Percentiles rank a stretch among this genome's conserved stretches.
Evolutionary conservation across 2,113 vertebrate species (phyloP).

Genomic region (Scomber japonicus): DNA sequence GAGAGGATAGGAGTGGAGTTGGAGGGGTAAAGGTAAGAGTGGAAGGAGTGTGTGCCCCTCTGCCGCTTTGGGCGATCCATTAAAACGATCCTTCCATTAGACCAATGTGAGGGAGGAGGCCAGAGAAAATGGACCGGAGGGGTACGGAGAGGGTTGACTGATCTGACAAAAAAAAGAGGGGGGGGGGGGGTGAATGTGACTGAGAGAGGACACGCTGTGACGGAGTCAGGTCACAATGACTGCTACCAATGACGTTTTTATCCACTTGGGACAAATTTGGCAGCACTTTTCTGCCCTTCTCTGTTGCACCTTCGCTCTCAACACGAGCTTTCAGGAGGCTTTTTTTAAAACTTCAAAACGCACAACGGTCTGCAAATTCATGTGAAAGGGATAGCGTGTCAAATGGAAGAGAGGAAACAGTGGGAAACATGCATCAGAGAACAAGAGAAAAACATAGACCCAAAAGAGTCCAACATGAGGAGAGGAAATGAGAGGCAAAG

Average conservation of each 20-base stretch:
- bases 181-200: slow-evolving; percentile 48
- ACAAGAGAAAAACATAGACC: slow-evolving; percentile 7
- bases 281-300: slow-evolving; percentile 28
- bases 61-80: slow-evolving; percentile 76
- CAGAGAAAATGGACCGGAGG: slow-evolving; percentile 68
- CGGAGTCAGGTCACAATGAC: slow-evolving; percentile 58
- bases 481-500: slow-evolving; percentile 11
- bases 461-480: slow-evolving; percentile 23
- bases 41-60: slow-evolving; percentile 66
- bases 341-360: neutral
- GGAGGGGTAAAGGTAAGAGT: slow-evolving; percentile 69
- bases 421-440: slow-evolving; percentile 33
- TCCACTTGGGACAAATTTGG: slow-evolving; percentile 40
- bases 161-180: slow-evolving; percentile 46
- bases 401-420: neutral
- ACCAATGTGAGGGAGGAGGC: slow-evolving; percentile 74
- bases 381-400: slow-evolving; percentile 13
- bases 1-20: slow-evolving; percentile 73
- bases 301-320: slow-evolving; percentile 11
- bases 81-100: slow-evolving; percentile 80
- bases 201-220: slow-evolving; percentile 53
- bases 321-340: neutral
- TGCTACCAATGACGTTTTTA: slow-evolving; percentile 57
- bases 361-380: slow-evolving; percentile 2
- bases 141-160: slow-evolving; percentile 69